Base-by-base conservation (phyloP, 2,797 vertebrate species). In the Anabacerthia variegaticeps region DNA sequence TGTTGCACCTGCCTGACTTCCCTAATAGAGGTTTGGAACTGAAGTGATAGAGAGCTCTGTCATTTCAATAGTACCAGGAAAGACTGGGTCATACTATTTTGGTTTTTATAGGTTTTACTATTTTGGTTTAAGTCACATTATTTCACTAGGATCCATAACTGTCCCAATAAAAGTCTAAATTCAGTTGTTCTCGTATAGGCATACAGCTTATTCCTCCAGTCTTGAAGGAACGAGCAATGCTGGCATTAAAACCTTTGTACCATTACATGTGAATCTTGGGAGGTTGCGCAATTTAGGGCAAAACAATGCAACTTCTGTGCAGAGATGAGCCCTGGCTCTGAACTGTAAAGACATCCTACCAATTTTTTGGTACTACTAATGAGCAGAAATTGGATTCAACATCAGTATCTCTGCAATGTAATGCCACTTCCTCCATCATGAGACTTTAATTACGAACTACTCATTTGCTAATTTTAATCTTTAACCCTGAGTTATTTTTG, bases 381-480 rank as follows among this genome's bases (percentile, higher is more conserved):
- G 44, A 93, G 48, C 28, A 91, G 55, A 89, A 96, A 49, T 49
- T 83, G 72, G 27, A 62, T 85, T 94, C 8, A 13, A 89, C 71
- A 92, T 62, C 23, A 67, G 27, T 26, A 85, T 54, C 55, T 68
- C 72, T 28, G 43, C 85, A 89, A 63, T 49, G 68, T 58, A 84
- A 69, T 19, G 39, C 52, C 28, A 52, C 66, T 93, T 93, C 92
- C 85, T 72, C 65, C 39, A 78, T 59, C 54, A 63, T 68, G 73
- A 65, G 88, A 85, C 74, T 93, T 90, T 46, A 90, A 94, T 94
- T 94, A 93, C 12, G 18, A 93, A 61, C 73, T 58, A 92, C 59
- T 83, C 55, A 61, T 78, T 61, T 63, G 26, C 69, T 90, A 93
- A 95, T 90, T 93, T 92, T 87, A 95, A 95, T 88, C 63, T 84